Evolutionary conservation across 1,140 invertebrate genomes (phyloP), one percentile per base, ranked within the genome.

Genomic region (Choristoneura fumiferana): DNA sequence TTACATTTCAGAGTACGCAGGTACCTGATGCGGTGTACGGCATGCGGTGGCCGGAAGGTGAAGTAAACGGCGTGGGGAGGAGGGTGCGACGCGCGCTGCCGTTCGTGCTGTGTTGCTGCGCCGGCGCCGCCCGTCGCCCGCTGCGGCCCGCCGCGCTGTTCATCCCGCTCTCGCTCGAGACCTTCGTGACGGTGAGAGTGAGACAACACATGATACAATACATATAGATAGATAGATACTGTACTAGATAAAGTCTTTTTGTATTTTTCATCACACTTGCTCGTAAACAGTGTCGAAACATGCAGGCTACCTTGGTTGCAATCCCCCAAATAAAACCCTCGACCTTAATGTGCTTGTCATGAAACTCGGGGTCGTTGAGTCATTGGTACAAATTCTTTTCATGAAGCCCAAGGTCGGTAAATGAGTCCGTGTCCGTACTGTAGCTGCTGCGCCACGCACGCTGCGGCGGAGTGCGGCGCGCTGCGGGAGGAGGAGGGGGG

Each of bases 101-200:
- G 63, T 54, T 89, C 63, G 64, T 81, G 29, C 69, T 86, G 67
- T 61, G 70, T 65, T 76, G 85, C 62, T 22, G 43, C 18, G 43
- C 22, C 18, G 43, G 43, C 22, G 43, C 43, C 10, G 78, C 76
- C 34, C 71, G 71, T 37, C 76, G 83, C 4, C 81, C 84, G 40
- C 69, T 89, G 54, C 75, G 78, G 4, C 74, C 82, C 34, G 73
- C 76, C 52, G 86, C 84, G 61, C 71, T 67, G 17, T 63, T 89
- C 60, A 65, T 89, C 9, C 76, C 84, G 49, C 79, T 89, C n/a
- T 87, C 86, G 4, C 73, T 89, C 8, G 72, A 83, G 29, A 87
- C 84, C 0, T 89, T 84, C 58, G 52, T 85, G 29, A 84, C 76
- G 73, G 86, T 86, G 49, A 34, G 9, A 8, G 1, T 15, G 9